phyloP scores from a whole-genome alignment of 2,797 vertebrate genomes.

The Eidolon dupreanum region DNA sequence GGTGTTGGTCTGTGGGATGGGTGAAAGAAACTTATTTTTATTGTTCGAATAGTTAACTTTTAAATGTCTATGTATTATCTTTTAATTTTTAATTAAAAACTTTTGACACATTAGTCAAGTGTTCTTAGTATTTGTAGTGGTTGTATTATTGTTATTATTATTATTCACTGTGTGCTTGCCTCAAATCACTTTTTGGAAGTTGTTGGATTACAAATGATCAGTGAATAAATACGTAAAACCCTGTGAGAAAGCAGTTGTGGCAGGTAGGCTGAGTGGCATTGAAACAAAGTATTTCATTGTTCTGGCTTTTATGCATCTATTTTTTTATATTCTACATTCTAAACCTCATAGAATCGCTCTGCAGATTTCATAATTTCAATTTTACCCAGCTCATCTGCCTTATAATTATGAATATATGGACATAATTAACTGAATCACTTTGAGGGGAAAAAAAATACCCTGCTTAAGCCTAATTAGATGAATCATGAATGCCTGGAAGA shows the following conservation, averaged over 20 bases:
- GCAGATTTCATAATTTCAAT: constrained; percentile 83
- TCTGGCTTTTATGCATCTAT: background rate
- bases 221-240: background rate
- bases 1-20: background rate
- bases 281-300: constrained; percentile 6
- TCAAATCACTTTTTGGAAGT: background rate
- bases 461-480: constrained; percentile 83
- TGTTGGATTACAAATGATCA: background rate
- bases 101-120: background rate
- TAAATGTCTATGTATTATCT: background rate
- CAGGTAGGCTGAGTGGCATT: background rate
- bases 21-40: background rate
- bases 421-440: constrained; percentile 83
- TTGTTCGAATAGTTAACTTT: background rate
- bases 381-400: constrained; percentile 81
- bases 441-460: constrained; percentile 73
- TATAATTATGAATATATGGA: constrained; percentile 79
- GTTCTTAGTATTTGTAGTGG: background rate
- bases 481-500: constrained; percentile 80
- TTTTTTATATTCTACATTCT: background rate
- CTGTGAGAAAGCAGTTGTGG: background rate
- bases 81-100: constrained; percentile 40
- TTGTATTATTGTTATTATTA: background rate
- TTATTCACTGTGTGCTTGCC: background rate
- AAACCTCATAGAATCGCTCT: constrained; percentile 70